Base-by-base conservation (phyloP, 2,888 invertebrate species). In the Alloplasta piceator region DNA sequence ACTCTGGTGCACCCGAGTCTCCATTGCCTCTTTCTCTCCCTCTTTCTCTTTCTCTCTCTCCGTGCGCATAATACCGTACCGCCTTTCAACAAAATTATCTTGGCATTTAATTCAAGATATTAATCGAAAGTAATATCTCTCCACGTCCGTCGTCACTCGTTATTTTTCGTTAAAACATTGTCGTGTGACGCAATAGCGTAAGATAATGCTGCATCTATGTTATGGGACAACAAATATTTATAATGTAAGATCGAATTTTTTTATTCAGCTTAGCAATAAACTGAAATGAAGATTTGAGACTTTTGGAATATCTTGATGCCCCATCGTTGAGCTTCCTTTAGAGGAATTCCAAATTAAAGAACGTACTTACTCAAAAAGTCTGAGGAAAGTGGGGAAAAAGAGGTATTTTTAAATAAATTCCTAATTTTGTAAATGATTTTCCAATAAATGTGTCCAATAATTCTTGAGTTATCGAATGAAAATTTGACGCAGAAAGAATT, bases 31-130 rank as follows among this genome's bases (percentile, higher is more conserved):
- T 64, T 50, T 61, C 43, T 39, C 63, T 61, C 41, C 3, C 5
- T 48, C 26, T 14, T 58, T 9, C 61, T 10, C 7, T 4, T 2
- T 0, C 7, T 39, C 9, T 70, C 10, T 52, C 4, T 56, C 12
- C n/a, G 64, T 43, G 48, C 14, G 38, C 41, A 56, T 39, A 52
- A 26, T n/a, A 50, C 16, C 7, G 43, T 61, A 43, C 9, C 64
- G 56, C n/a, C 43, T 52, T 60, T n/a, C 41, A 60, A n/a, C 46
- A 55, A 75, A 80, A 80, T 80, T 75, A 80, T 75, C 75, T 66
- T 66, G 55, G 71, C 46, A 55, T 67, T 75, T 75, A 80, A 75
- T 80, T 80, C 66, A 66, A 75, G 75, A 75, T 75, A 80, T 71
- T 75, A 71, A 80, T 80, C 71, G 39, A 63, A 61, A 73, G 55